Base-by-base conservation (phyloP, 37 sponge, comb jelly and placozoan species). In the Geodia barretti region DNA sequence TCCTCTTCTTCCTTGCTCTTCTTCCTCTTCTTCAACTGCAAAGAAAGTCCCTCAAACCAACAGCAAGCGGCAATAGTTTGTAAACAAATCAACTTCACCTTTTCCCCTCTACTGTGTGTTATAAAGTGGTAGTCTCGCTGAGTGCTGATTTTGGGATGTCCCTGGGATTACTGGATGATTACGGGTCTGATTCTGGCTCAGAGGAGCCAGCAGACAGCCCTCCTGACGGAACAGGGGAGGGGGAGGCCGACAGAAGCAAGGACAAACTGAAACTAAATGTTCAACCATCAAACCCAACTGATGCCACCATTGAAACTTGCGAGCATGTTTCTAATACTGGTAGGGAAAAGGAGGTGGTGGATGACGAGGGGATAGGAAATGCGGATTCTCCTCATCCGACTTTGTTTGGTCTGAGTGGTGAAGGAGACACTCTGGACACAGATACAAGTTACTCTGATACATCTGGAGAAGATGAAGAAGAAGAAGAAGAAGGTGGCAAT, bases 131-230 rank as follows among this genome's bases (percentile, higher is more conserved):
- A n/a, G n/a, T n/a, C n/a, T n/a, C 3, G 4, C 7, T 1, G n/a
- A n/a, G n/a, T n/a, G n/a, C n/a, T n/a, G n/a, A n/a, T n/a, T n/a
- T n/a, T 24, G 38, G 2, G 3, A 87, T 87, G 87, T 73, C 87
- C 17, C 73, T 87, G 23, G 82, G 82, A 30, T 41, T 81, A 29
- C 72, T 87, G 2, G 88, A 64, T 8, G 64, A 61, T 33, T 87
- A 87, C 39, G 82, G 72, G 28, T 87, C 88, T 35, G 79, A 62
- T 63, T 74, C 76, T 30, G 67, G 73, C 14, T 62, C 63, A 1
- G 21, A 83, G 24, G 70, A 75, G 21, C 42, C 38, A 54, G 35
- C 34, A 34, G 58, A 39, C 23, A 26, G 41, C 4, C 2, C 17
- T 23, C 54, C 3, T 7, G 14, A 14, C 7, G 54, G 54, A 14